Evolutionary conservation across 2,888 invertebrate genomes (phyloP).

Genomic region (Scrobipalpa atriplicella): DNA sequence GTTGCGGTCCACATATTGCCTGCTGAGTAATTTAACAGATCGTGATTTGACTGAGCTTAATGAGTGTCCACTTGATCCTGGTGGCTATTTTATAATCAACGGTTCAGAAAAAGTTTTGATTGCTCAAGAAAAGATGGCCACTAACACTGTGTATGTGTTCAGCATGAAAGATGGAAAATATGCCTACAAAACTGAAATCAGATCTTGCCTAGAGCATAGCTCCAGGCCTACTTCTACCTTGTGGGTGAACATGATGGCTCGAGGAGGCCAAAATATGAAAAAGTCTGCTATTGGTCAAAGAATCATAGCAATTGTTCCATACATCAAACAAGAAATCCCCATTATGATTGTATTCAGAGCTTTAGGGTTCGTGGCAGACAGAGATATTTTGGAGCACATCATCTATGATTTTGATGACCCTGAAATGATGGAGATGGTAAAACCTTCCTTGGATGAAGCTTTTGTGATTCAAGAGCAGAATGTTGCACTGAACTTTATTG

Average conservation of each 20-base stretch:
- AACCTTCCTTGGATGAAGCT: conserved; percentile 99
- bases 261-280: conserved; percentile 99
- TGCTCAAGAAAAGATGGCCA: conserved; percentile 99
- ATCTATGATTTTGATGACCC: conserved; percentile 99
- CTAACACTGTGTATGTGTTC: conserved; percentile 99
- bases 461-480: conserved; percentile 99
- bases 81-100: conserved; percentile 99
- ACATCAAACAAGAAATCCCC: conserved; percentile 99
- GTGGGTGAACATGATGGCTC: conserved; percentile 99
- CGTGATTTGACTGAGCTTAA: conserved; percentile 99
- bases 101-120: conserved; percentile 99
- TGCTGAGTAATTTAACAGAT: conserved; percentile 96
- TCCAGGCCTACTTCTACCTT: conserved; percentile 98
- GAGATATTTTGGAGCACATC: conserved; percentile 99
- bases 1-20: conserved; percentile 98
- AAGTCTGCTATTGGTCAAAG: conserved; percentile 99
- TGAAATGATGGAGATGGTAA: conserved; percentile 99
- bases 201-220: conserved; percentile 88
- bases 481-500: conserved; percentile 99
- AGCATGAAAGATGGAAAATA: conserved; percentile 99
- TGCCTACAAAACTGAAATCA: conserved; percentile 98
- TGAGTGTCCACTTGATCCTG: conserved; percentile 99
- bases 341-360: conserved; percentile 99
- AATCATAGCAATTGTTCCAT: conserved; percentile 98
- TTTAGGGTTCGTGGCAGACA: conserved; percentile 99